Evolutionary conservation across 2,113 vertebrate species (phyloP), one percentile per base, ranked within the genome.

Genomic region (Poicephalus gulielmi): DNA sequence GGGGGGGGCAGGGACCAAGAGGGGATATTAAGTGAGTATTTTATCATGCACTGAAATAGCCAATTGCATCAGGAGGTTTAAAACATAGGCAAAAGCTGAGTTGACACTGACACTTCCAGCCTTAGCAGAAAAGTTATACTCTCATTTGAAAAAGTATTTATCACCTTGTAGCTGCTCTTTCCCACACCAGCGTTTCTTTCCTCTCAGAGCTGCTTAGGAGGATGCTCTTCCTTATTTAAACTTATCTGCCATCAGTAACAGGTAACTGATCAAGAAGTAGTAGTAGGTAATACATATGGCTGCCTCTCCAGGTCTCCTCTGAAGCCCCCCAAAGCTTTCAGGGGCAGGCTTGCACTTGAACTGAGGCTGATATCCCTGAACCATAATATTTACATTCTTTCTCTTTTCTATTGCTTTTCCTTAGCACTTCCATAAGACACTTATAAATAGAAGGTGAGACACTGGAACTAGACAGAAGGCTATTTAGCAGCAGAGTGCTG

Each of bases 371-470:
- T 86, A 96, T n/a, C 83, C 66, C 82, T 57, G 37, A 96, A 92
- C 47, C 83, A 90, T 92, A 96, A 97, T 88, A 93, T 96, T 95
- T 96, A 96, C 88, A 94, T 96, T 97, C 91, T 94, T 94, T 78
- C 67, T 76, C 57, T 82, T 89, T 91, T 62, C 75, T 84, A 89
- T 53, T 69, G 50, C 90, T 92, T 95, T 86, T 83, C 75, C 85
- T 71, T 66, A 93, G 89, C 67, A 68, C 88, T 96, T 93, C 63
- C 76, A 78, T 3, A 50, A 88, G 88, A 68, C 76, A 28, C 88
- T 88, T 92, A 86, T 86, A 96, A 96, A 96, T 33, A 74, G 81
- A 91, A 90, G 87, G 90, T 70, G 88, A 93, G 83, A 47, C 50
- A 33, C 68, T 71, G 0, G 11, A 94, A 86, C 67, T 53, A 75